These are phyloP conservation scores for Palythoa heliodiscus DNA, from an alignment of 92 coral and sea anemone species.

Conservation along the genomic window DNA sequence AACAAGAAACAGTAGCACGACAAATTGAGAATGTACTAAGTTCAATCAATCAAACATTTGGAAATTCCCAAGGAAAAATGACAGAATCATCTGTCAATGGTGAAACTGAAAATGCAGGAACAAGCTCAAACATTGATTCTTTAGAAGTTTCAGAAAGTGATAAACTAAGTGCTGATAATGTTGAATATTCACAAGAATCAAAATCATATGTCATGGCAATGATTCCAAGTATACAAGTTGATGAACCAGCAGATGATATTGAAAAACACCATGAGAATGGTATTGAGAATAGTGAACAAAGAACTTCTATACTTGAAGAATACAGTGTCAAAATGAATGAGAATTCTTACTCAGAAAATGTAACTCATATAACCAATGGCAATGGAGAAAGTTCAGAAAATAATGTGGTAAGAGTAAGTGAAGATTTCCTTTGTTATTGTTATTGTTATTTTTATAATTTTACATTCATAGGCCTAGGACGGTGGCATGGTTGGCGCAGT, in stretches of 20 bases:
- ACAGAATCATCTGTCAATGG: constrained; percentile 20
- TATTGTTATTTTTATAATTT: too few species aligned
- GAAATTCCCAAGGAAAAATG: neutral
- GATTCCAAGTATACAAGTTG: constrained; percentile 40
- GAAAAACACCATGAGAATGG: neutral
- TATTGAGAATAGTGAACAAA: constrained; percentile 10
- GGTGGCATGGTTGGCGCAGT: too few species aligned
- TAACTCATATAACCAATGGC: constrained; percentile 28
- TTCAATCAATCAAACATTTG: constrained; percentile 31
- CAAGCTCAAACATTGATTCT: neutral
- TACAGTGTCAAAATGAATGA: neutral
- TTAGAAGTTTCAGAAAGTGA: neutral
- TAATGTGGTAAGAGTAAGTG: constrained; percentile 20
- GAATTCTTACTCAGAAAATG: constrained; percentile 20
- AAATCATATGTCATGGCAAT: neutral
- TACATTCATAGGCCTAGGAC: too few species aligned
- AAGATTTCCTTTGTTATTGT: too few species aligned
- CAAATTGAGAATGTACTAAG: constrained; percentile 40
- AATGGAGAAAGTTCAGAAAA: constrained; percentile 5
- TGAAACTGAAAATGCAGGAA: neutral
- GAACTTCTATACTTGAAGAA: constrained; percentile 12
- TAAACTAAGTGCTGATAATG: neutral
- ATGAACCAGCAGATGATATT: constrained; percentile 18
- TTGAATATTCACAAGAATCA: constrained; percentile 1
- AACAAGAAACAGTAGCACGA: constrained; percentile 41